Percentiles rank a stretch among this genome's conserved stretches.
Evolutionary conservation across 2,797 vertebrate species (phyloP).

Genomic region (Muscicapa striata): DNA sequence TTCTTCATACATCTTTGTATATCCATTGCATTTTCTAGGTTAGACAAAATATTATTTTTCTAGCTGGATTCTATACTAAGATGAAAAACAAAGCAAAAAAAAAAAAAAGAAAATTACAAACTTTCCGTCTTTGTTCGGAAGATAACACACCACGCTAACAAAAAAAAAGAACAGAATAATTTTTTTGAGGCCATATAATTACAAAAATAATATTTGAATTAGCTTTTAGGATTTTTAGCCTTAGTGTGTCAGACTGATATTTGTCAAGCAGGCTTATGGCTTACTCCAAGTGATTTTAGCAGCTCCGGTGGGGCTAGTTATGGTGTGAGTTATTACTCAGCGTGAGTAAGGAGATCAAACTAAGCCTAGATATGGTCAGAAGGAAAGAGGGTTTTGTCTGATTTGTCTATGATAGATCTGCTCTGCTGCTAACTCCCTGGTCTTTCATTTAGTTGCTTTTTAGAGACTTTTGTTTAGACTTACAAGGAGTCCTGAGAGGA

Average conservation of each 20-base stretch:
- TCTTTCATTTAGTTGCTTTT: constrained; percentile 63
- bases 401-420: constrained; percentile 55
- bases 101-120: background rate
- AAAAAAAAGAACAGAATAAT: background rate
- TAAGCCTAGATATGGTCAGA: constrained; percentile 30
- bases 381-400: constrained; percentile 39
- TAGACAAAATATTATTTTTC: constrained; percentile 30
- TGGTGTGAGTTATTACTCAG: constrained; percentile 54
- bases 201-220: constrained; percentile 31
- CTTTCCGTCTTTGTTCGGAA: background rate
- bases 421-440: constrained; percentile 42
- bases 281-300: constrained; percentile 9
- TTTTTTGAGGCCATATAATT: background rate
- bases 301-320: constrained; percentile 27
- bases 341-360: constrained; percentile 17
- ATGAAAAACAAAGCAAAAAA: background rate
- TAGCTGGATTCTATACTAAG: background rate
- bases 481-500: constrained; percentile 58
- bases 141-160: background rate
- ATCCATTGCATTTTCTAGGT: background rate
- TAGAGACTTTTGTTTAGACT: constrained; percentile 67
- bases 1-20: background rate
- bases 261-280: constrained; percentile 28
- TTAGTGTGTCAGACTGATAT: background rate
- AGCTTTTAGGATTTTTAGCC: background rate